These are phyloP conservation scores for Sorex fumeus DNA, from an alignment of 2,113 vertebrate genomes.

Conservation along the genomic window DNA sequence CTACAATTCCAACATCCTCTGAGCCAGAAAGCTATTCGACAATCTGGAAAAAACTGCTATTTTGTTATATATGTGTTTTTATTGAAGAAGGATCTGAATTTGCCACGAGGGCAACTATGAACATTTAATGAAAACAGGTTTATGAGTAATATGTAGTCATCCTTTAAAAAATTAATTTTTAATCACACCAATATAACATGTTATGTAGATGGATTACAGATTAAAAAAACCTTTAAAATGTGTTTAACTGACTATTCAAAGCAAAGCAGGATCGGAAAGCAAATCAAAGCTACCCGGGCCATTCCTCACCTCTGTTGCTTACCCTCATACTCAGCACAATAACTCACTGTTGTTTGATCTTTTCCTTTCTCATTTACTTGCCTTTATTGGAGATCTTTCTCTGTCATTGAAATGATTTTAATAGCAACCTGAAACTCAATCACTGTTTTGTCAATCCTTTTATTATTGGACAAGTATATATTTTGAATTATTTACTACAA, in stretches of 20 bases:
- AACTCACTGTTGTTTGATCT: background rate
- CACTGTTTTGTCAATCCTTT: background rate
- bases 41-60: slow-evolving; percentile 29
- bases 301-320: background rate
- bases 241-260: background rate
- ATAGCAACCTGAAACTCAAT: background rate
- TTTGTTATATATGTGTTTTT: slow-evolving; percentile 45
- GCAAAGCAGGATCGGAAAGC: background rate
- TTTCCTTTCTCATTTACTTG: slow-evolving; percentile 36
- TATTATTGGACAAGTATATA: background rate
- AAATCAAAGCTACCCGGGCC: background rate
- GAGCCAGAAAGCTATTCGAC: background rate
- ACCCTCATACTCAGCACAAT: background rate
- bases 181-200: background rate
- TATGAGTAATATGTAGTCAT: slow-evolving; percentile 23
- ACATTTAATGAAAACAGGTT: slow-evolving; percentile 49
- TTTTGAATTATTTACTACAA: slow-evolving; percentile 43
- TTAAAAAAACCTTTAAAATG: background rate
- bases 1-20: background rate
- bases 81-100: slow-evolving; percentile 40
- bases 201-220: slow-evolving; percentile 20
- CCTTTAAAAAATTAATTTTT: background rate
- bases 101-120: slow-evolving; percentile 10
- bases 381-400: slow-evolving; percentile 6
- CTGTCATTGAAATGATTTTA: slow-evolving; percentile 25